phyloP scores from a whole-genome alignment of 2,113 vertebrate species.

The Planiliza haematocheilus region DNA sequence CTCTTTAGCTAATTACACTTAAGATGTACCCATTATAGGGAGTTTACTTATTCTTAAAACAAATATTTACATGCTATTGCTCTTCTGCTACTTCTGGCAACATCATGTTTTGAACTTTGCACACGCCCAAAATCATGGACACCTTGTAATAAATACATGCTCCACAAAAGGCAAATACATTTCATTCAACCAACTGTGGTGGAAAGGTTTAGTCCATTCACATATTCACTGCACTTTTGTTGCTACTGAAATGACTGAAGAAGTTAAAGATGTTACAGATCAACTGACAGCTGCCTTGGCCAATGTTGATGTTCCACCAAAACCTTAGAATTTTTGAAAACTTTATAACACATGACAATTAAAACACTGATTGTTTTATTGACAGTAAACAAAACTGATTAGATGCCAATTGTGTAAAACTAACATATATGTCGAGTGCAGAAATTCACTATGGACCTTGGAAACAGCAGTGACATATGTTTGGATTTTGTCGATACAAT shows the following conservation, averaged over 20 bases:
- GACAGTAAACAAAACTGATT: too few relatives aligned
- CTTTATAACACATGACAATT: too few relatives aligned
- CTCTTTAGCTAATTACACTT: not conserved
- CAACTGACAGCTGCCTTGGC: slow-evolving; percentile 1
- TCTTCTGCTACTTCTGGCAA: not conserved
- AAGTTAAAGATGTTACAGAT: slow-evolving; percentile 16
- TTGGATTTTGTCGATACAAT: too few relatives aligned
- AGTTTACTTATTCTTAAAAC: not conserved
- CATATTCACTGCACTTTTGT: not conserved
- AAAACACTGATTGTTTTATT: too few relatives aligned
- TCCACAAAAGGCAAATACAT: not conserved
- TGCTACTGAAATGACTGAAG: not conserved
- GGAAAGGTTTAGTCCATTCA: not conserved
- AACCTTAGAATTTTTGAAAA: too few relatives aligned
- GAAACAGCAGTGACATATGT: too few relatives aligned
- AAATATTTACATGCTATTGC: not conserved
- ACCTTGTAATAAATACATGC: too few relatives aligned
- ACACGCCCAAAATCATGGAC: too few relatives aligned
- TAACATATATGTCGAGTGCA: too few relatives aligned
- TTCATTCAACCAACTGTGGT: not conserved
- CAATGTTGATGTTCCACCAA: not conserved
- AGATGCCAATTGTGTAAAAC: too few relatives aligned
- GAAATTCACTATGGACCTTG: too few relatives aligned
- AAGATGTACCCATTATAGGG: too few relatives aligned
- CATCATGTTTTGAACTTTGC: not conserved